Base-by-base conservation (phyloP, 2,888 invertebrate species). In the Eumacrocentrus americanus region DNA sequence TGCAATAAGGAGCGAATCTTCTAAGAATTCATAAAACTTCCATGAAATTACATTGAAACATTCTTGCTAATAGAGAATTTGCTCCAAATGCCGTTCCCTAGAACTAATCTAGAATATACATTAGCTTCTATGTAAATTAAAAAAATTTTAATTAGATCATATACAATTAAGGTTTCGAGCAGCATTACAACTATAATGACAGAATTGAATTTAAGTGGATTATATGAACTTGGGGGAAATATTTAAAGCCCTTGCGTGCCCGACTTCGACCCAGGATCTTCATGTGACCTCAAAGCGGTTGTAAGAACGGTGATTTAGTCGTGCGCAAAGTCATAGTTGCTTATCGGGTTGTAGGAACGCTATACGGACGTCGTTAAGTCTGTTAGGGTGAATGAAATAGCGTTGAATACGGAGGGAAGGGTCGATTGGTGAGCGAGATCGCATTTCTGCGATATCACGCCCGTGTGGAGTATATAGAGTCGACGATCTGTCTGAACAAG, bases 281-380 rank as follows among this genome's bases (percentile, higher is more conserved):
- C 22, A 25, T 42, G 37, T 25, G 44, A 52, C 58, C 58, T 44
- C 35, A 47, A 37, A 35, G 22, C 34, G 25, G 50, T 22, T 18
- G 20, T 18, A 9, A 25, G 6, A 29, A 12, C 23, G 14, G 29
- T 58, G 54, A 59, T 59, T 59, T 48, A 59, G 54, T 54, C 40
- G 20, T 46, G 38, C 40, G n/a, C 38, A 54, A 60, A 52, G 52
- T 47, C 58, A 58, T 53, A 44, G 37, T 47, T 34, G 23, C 54
- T 50, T 60, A 54, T 60, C 59, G n/a, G 29, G 25, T 60, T 54
- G 54, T 54, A 38, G 38, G 40, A 50, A 48, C 48, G 29, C 53
- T 60, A 48, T 34, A 23, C 42, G 42, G 37, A 48, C 25, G 38
- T 54, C 38, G 54, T 53, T 53, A 53, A 59, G 38, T 47, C 20